Percentiles rank a stretch among this genome's conserved stretches.
These are phyloP conservation scores for Menura novaehollandiae DNA, from an alignment of 2,113 vertebrate species.

Conservation along the genomic window DNA sequence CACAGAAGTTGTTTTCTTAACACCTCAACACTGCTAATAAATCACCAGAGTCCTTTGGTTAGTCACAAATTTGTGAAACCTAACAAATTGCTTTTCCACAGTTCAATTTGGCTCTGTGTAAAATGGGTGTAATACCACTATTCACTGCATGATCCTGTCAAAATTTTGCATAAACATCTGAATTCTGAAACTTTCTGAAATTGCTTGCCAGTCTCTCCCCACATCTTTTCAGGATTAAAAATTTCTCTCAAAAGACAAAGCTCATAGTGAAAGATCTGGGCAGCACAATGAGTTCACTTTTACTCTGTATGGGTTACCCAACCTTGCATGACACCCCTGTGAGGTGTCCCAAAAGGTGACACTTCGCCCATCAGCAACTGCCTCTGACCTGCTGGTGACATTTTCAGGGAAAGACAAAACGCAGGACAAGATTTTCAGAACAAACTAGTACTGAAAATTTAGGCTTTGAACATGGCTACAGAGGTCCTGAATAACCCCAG, in stretches of 20 bases:
- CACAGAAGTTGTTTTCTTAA: neutral
- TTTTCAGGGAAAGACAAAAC: neutral
- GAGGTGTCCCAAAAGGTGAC: neutral
- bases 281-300: neutral
- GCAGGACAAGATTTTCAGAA: neutral
- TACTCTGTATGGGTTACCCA: neutral
- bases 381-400: neutral
- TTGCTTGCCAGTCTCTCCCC: neutral
- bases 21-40: neutral
- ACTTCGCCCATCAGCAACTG: neutral
- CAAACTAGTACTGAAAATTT: neutral
- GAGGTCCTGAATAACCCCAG: neutral
- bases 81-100: neutral
- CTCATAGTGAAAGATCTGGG: neutral
- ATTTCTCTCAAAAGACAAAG: neutral
- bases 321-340: no score
- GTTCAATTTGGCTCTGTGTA: neutral
- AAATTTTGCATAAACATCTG: neutral
- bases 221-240: neutral
- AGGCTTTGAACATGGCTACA: neutral
- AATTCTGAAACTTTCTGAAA: neutral
- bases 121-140: neutral
- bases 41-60: neutral
- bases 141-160: neutral
- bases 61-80: neutral